A percentile compares a stretch with the other conserved stretches of the same genome.
Conservation (phyloP, 2,797 vertebrate species). For the Falco concolor region DNA sequence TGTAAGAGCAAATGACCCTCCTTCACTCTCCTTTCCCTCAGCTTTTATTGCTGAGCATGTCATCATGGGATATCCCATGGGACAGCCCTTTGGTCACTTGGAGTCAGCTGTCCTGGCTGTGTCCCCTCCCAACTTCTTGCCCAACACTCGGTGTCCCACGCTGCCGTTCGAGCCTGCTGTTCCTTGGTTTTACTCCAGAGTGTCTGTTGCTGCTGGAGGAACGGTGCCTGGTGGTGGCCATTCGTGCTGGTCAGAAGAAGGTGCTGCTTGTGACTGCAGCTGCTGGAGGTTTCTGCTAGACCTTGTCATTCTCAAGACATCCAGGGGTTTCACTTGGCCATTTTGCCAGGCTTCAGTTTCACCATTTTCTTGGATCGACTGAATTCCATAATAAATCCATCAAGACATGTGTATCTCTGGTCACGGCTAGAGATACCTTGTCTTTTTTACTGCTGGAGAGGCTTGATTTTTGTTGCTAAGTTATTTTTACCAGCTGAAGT, state of each 20-base stretch:
- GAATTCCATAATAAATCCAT: not conserved
- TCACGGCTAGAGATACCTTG: not conserved
- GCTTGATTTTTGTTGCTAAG: not conserved
- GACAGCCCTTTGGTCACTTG: not conserved
- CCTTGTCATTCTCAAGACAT: not conserved
- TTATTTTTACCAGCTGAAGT: not conserved
- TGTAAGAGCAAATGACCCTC: not conserved
- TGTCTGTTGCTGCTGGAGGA: not conserved
- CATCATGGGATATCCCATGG: not conserved
- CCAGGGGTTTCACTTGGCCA: not conserved
- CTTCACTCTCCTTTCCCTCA: not conserved
- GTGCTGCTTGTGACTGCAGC: not conserved
- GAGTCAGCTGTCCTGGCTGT: not conserved
- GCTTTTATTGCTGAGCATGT: not conserved
- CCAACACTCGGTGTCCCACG: rapidly evolving
- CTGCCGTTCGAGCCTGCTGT: not conserved
- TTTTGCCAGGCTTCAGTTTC: not conserved
- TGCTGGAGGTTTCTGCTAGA: not conserved
- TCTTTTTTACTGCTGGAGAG: not conserved
- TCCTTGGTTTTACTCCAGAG: not conserved
- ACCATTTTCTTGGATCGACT: not conserved
- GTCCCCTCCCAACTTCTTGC: not conserved
- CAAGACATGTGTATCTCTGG: not conserved
- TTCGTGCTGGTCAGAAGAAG: not conserved
- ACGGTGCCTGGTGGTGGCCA: too few species aligned